These are phyloP conservation scores for Epizoanthus illoricatus DNA, from an alignment of 92 coral and sea anemone species.

Conservation along the genomic window DNA sequence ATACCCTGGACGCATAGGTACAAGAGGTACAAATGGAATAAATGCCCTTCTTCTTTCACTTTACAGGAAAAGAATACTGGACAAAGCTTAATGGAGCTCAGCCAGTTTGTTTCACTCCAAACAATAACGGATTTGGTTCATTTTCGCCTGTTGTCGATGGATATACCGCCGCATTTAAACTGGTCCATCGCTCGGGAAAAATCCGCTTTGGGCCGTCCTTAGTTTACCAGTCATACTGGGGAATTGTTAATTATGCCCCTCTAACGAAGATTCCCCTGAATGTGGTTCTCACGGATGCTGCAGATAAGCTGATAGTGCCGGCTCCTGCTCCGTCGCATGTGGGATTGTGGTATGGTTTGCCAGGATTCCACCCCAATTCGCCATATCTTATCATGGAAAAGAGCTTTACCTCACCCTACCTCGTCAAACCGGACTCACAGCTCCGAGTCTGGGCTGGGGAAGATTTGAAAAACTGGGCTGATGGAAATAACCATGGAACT, in stretches of 20 bases:
- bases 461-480: not conserved
- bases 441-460: constrained; percentile 9
- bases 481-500: not conserved
- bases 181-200: constrained; percentile 12
- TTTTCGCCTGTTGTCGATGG: constrained; percentile 9
- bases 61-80: constrained; percentile 12
- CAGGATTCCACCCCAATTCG: constrained; percentile 1
- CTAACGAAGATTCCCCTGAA: not conserved
- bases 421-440: constrained; percentile 18
- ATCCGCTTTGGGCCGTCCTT: constrained; percentile 4
- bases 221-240: not conserved
- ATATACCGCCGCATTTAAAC: constrained; percentile 9
- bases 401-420: constrained; percentile 1
- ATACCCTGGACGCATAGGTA: too few relatives aligned
- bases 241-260: not conserved
- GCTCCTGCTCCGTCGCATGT: not conserved
- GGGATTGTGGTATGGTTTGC: not conserved
- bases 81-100: constrained; percentile 14
- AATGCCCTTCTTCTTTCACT: not conserved
- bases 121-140: not conserved
- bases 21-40: too few relatives aligned
- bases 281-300: not conserved
- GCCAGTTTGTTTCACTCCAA: constrained; percentile 2
- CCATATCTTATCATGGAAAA: constrained; percentile 4
- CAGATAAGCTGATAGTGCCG: constrained; percentile 10